A percentile compares a stretch with the other conserved stretches of the same genome.
Evolutionary conservation across 2,888 invertebrate genomes (phyloP).

Genomic region (Bedellia somnulentella): DNA sequence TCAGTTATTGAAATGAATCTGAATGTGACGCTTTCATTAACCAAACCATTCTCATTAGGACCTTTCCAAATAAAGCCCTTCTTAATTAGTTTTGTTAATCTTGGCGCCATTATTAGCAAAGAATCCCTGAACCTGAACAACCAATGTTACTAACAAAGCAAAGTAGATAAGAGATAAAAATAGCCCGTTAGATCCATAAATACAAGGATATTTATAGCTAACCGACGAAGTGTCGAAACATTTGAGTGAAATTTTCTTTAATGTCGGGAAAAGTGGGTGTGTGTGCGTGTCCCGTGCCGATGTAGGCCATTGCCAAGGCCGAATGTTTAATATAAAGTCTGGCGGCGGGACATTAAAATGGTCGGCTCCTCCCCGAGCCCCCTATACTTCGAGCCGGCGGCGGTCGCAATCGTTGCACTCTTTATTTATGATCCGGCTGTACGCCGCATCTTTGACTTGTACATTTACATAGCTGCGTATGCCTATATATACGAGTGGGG

Average conservation of each 20-base stretch:
- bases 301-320: conserved; percentile 61
- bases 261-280: conserved; percentile 43
- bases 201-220: conserved; percentile 46
- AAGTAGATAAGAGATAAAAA: conserved; percentile 26
- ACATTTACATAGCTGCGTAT: too few relatives aligned
- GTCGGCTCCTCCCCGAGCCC: conserved; percentile 50
- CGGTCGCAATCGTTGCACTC: conserved; percentile 59
- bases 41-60: too few relatives aligned
- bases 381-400: conserved; percentile 32
- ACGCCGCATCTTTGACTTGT: conserved; percentile 3
- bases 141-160: conserved; percentile 18
- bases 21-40: too few relatives aligned
- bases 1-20: too few relatives aligned
- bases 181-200: conserved; percentile 28
- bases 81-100: too few relatives aligned
- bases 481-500: too few relatives aligned
- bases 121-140: too few relatives aligned
- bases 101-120: too few relatives aligned
- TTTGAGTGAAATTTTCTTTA: conserved; percentile 53
- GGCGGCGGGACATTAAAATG: conserved; percentile 60
- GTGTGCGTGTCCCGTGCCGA: conserved; percentile 56
- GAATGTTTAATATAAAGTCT: conserved; percentile 63
- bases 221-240: conserved; percentile 42
- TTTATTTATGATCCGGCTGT: conserved; percentile 51
- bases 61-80: too few relatives aligned